phyloP scores from a whole-genome alignment of 92 coral and sea anemone species.

The Porites rus region DNA sequence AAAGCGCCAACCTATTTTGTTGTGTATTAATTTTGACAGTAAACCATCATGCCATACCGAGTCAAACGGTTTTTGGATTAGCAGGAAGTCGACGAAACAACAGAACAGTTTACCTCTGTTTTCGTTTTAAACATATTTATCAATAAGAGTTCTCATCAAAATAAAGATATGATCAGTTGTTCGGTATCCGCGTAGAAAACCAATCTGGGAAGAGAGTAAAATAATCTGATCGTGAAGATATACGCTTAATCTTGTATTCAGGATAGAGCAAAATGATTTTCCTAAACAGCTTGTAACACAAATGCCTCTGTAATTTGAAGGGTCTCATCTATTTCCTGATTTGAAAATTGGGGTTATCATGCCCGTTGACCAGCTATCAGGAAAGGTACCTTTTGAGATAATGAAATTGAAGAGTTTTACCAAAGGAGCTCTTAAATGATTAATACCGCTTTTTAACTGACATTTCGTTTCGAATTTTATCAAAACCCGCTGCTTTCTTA shows the following conservation, averaged over 20 bases:
- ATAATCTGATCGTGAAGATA: slow-evolving; percentile 29
- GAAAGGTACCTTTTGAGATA: background rate
- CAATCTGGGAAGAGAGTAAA: slow-evolving; percentile 56
- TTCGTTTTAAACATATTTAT: slow-evolving; percentile 40
- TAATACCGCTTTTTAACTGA: background rate
- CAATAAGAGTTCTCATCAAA: slow-evolving; percentile 41
- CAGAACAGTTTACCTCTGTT: slow-evolving; percentile 42
- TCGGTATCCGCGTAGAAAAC: slow-evolving; percentile 45
- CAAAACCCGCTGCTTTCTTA: background rate
- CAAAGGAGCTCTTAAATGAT: background rate
- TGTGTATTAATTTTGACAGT: slow-evolving; percentile 6
- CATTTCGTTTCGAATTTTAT: background rate
- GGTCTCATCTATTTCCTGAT: slow-evolving; percentile 27
- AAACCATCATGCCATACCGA: slow-evolving; percentile 49
- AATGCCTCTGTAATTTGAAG: slow-evolving; percentile 49
- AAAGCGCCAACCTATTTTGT: slow-evolving; percentile 44
- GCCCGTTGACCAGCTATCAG: background rate
- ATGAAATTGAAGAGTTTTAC: slow-evolving; percentile 17
- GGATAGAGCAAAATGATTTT: slow-evolving; percentile 45
- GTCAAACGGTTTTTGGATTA: slow-evolving; percentile 57
- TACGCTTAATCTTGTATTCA: slow-evolving; percentile 42
- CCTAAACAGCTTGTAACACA: slow-evolving; percentile 63
- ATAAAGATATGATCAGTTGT: slow-evolving; percentile 51
- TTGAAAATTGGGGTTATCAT: background rate
- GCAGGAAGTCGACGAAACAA: slow-evolving; percentile 53